Conservation (phyloP, 2,888 invertebrate species). For the Isoperla grammatica region DNA sequence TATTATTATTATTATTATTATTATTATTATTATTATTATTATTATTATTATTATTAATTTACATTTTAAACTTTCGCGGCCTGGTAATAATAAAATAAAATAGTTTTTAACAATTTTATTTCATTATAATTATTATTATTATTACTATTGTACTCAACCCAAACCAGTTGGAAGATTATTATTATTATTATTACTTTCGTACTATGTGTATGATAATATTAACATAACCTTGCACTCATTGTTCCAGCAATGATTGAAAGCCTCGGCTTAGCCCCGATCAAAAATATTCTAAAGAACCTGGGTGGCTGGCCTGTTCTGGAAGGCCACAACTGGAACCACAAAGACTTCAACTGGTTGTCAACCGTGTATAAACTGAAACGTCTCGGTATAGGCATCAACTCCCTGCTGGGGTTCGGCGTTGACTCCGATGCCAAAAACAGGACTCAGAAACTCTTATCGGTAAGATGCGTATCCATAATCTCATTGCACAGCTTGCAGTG, state of each 20-base stretch:
- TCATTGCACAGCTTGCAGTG: no score
- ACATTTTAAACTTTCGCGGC: no score
- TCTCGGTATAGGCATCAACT: constrained; percentile 81
- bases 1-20: no score
- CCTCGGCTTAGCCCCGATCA: constrained; percentile 67
- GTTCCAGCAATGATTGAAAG: constrained; percentile 70
- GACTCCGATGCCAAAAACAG: constrained; percentile 87
- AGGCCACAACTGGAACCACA: constrained; percentile 65
- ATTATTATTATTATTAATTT: no score
- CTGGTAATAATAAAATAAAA: no score
- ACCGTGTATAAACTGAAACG: constrained; percentile 75
- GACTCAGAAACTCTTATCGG: constrained; percentile 76
- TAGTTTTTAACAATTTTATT: no score
- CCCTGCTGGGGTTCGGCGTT: constrained; percentile 84
- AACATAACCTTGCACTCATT: neutral
- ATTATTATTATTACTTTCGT: no score
- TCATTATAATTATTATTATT: no score
- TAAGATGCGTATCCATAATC: constrained; percentile 55
- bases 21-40: no score
- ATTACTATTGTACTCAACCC: no score
- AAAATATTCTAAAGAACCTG: constrained; percentile 63
- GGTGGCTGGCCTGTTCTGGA: constrained; percentile 92
- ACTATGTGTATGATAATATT: no score
- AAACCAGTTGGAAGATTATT: no score
- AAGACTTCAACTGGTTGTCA: constrained; percentile 71